phyloP scores from a whole-genome alignment of 2,797 vertebrate species.

The Pelobates cultripes region DNA sequence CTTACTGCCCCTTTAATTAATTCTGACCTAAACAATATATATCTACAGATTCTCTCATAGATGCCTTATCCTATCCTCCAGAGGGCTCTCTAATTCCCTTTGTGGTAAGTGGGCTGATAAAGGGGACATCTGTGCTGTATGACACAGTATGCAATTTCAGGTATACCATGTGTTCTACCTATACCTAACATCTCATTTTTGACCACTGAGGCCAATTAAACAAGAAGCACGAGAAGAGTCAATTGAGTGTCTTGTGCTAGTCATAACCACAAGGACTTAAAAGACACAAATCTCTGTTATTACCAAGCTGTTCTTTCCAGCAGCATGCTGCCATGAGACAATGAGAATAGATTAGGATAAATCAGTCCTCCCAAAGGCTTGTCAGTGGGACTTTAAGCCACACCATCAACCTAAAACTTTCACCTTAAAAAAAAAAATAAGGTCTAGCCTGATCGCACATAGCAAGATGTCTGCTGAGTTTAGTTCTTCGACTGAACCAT shows the following conservation, averaged over 20 bases:
- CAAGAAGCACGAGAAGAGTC: constrained; percentile 61
- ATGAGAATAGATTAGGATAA: constrained; percentile 80
- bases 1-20: constrained; percentile 60
- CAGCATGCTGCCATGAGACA: constrained; percentile 75
- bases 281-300: constrained; percentile 76
- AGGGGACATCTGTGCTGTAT: constrained; percentile 84
- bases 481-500: constrained; percentile 71
- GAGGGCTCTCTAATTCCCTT: constrained; percentile 58
- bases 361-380: constrained; percentile 73
- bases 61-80: constrained; percentile 58
- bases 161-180: constrained; percentile 84
- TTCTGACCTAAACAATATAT: constrained; percentile 52
- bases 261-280: constrained; percentile 76
- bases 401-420: constrained; percentile 75
- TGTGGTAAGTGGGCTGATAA: constrained; percentile 62
- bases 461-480: constrained; percentile 73
- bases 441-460: constrained; percentile 67
- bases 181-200: constrained; percentile 76
- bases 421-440: constrained; percentile 59
- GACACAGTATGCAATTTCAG: constrained; percentile 78
- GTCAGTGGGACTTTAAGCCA: constrained; percentile 74
- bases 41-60: constrained; percentile 53
- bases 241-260: constrained; percentile 65
- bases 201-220: constrained; percentile 82
- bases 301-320: constrained; percentile 81